These are phyloP conservation scores for Diprion similis DNA, from an alignment of 1,140 invertebrate species.

Conservation along the genomic window DNA sequence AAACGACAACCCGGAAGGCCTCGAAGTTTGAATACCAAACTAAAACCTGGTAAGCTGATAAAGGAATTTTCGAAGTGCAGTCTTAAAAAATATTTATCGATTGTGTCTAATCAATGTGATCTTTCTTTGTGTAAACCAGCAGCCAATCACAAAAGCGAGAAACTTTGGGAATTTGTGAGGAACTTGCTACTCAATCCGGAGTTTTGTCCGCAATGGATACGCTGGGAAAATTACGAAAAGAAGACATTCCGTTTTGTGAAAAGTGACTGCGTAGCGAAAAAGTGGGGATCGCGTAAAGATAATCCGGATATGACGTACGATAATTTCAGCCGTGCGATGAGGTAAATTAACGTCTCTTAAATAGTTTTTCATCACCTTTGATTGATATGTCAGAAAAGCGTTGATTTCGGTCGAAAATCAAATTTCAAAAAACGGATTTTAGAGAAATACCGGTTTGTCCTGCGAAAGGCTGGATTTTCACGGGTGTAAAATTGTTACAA, in stretches of 20 bases:
- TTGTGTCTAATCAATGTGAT: conserved; percentile 6
- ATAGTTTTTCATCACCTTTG: too few relatives aligned
- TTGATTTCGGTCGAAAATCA: too few relatives aligned
- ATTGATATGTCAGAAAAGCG: too few relatives aligned
- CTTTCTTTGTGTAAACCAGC: conserved; percentile 45
- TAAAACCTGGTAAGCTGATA: conserved; percentile 48
- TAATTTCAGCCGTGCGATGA: conserved; percentile 92
- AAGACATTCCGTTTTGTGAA: conserved; percentile 90
- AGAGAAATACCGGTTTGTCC: too few relatives aligned
- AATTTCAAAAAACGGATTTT: too few relatives aligned
- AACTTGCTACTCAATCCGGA: conserved; percentile 77
- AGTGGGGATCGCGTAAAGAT: conserved; percentile 88
- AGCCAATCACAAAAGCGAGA: conserved; percentile 70
- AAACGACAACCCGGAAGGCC: conserved; percentile 60
- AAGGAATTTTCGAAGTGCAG: conserved; percentile 2
- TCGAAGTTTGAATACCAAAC: conserved; percentile 46
- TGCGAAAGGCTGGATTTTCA: too few relatives aligned
- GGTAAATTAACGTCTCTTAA: conserved; percentile 61
- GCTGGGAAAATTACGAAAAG: conserved; percentile 86
- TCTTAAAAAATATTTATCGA: background rate
- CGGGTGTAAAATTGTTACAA: too few relatives aligned
- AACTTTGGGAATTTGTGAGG: conserved; percentile 82
- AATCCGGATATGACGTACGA: conserved; percentile 95
- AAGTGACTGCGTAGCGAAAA: conserved; percentile 86
- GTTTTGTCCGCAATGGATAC: conserved; percentile 81